Evolutionary conservation across 2,888 invertebrate genomes (phyloP).

Genomic region (Eupithecia dodoneata): DNA sequence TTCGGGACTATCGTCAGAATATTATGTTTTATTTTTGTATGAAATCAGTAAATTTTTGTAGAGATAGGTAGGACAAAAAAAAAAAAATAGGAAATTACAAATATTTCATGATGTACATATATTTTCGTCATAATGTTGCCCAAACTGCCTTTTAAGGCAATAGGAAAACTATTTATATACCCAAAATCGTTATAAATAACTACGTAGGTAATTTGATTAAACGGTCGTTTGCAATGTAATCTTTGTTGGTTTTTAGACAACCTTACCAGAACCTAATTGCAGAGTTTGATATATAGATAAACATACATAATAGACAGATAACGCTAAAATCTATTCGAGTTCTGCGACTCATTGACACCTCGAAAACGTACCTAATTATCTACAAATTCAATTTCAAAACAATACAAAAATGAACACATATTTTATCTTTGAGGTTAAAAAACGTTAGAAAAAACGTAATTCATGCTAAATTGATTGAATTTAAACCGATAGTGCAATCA

Average conservation of each 20-base stretch:
- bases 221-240: neutral
- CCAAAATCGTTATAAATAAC: neutral
- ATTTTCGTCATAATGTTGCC: neutral
- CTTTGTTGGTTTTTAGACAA: neutral
- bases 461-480: neutral
- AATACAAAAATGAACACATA: neutral
- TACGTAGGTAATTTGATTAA: neutral
- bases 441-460: too few relatives aligned
- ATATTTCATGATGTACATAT: neutral
- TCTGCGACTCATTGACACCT: too few relatives aligned
- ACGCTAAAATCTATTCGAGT: neutral
- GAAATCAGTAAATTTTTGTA: conserved; percentile 14
- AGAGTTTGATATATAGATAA: neutral
- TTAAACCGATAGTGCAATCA: neutral
- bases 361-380: neutral
- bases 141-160: neutral
- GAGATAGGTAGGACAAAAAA: neutral
- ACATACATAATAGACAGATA: neutral
- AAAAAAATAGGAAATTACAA: neutral
- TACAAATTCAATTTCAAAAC: neutral
- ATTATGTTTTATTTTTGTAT: conserved; percentile 35
- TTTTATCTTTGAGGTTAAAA: neutral
- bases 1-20: conserved; percentile 66
- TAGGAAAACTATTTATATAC: neutral
- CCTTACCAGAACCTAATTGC: neutral